phyloP scores from a whole-genome alignment of 2,113 vertebrate species.

The Trinectes maculatus region DNA sequence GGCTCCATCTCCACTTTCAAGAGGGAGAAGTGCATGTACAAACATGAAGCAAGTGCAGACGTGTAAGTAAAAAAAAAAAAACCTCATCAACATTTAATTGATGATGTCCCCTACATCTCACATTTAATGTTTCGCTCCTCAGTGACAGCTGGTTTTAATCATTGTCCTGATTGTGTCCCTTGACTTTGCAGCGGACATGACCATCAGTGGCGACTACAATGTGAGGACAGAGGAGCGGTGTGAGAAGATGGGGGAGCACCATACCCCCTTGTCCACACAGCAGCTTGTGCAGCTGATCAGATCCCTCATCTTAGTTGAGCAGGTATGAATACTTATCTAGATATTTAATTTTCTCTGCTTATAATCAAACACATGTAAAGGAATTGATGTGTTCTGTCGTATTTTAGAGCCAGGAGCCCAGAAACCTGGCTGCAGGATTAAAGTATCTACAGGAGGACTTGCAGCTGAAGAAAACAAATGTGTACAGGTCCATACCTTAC shows the following conservation, averaged over 20 bases:
- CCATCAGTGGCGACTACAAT: slow-evolving; percentile 33
- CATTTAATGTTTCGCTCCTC: too few relatives aligned
- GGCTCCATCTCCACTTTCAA: slow-evolving; percentile 36
- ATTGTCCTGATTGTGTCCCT: not conserved
- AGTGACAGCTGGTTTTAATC: too few relatives aligned
- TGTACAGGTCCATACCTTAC: slow-evolving; percentile 81
- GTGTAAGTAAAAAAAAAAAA: slow-evolving; percentile 64
- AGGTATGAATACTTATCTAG: too few relatives aligned
- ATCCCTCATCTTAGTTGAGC: slow-evolving; percentile 74
- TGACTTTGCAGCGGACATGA: slow-evolving; percentile 57
- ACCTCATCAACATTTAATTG: too few relatives aligned
- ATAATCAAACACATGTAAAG: too few relatives aligned
- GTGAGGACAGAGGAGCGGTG: slow-evolving; percentile 43
- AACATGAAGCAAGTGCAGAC: slow-evolving; percentile 30
- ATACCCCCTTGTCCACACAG: slow-evolving; percentile 62
- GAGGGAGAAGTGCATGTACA: slow-evolving; percentile 6
- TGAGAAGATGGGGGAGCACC: slow-evolving; percentile 58
- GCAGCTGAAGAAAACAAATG: slow-evolving; percentile 76
- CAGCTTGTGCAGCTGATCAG: slow-evolving; percentile 76
- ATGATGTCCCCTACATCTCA: too few relatives aligned
- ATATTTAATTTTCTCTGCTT: too few relatives aligned
- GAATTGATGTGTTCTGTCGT: not conserved
- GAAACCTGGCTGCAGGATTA: slow-evolving; percentile 56
- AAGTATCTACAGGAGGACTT: slow-evolving; percentile 79
- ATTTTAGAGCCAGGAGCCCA: slow-evolving; percentile 63